Evolutionary conservation across 2,797 vertebrate genomes (phyloP).

Genomic region (Ctenosaura bakeri): DNA sequence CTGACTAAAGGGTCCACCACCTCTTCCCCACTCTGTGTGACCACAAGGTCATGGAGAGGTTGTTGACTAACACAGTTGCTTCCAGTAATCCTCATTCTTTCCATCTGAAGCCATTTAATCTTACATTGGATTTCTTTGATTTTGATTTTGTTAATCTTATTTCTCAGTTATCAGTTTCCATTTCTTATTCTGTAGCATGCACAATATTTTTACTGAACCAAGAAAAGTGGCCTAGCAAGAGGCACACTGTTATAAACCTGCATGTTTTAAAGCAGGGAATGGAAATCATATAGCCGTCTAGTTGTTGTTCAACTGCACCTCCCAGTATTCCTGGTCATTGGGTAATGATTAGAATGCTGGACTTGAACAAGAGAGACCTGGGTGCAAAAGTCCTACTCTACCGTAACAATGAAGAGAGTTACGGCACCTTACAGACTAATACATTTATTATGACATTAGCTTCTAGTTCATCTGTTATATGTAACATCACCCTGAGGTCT

Average conservation of each 20-base stretch:
- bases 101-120: constrained; percentile 25
- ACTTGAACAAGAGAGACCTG: neutral
- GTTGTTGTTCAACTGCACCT: too few relatives aligned
- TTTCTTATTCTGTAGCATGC: constrained; percentile 40
- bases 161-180: constrained; percentile 29
- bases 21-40: constrained; percentile 73
- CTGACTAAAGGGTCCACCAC: constrained; percentile 67
- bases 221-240: neutral
- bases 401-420: neutral
- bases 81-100: constrained; percentile 54
- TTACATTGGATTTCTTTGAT: constrained; percentile 19
- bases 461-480: neutral
- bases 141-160: constrained; percentile 19
- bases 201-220: neutral
- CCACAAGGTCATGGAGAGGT: constrained; percentile 68
- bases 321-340: too few relatives aligned
- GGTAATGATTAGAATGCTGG: neutral
- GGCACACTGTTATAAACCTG: neutral
- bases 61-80: constrained; percentile 73
- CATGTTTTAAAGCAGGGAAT: neutral
- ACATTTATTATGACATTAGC: neutral
- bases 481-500: neutral
- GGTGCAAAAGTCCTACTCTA: neutral
- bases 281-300: neutral
- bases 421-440: neutral